Conservation (phyloP, 2,797 vertebrate species). For the Cyprinella venusta region DNA sequence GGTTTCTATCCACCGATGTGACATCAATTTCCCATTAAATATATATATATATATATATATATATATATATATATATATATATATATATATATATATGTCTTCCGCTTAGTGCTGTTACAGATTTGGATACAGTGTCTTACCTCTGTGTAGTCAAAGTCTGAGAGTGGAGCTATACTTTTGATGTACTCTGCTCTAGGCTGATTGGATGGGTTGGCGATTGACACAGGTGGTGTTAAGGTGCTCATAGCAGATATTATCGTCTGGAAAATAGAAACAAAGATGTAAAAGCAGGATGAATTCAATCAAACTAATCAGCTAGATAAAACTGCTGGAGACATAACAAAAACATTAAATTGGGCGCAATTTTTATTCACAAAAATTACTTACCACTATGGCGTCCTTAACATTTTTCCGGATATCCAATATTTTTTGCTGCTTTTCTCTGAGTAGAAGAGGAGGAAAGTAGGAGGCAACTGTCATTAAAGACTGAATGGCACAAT, state of each 20-base stretch:
- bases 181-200: constrained; percentile 95
- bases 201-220: constrained; percentile 90
- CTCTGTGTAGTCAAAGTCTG: constrained; percentile 97
- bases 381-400: constrained; percentile 96
- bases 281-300: constrained; percentile 65
- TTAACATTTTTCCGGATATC: constrained; percentile 99
- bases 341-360: constrained; percentile 12
- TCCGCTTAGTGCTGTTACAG: neutral
- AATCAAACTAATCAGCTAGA: constrained; percentile 68
- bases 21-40: neutral
- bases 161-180: constrained; percentile 93
- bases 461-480: constrained; percentile 10
- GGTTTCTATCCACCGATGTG: neutral
- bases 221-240: constrained; percentile 92
- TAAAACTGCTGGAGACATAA: constrained; percentile 59
- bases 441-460: constrained; percentile 80
- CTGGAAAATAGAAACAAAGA: constrained; percentile 74
- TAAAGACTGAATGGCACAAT: neutral
- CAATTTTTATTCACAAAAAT: constrained; percentile 3
- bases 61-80: too few species aligned
- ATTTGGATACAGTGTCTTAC: constrained; percentile 73
- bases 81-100: neutral
- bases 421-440: constrained; percentile 95
- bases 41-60: too few species aligned
- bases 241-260: constrained; percentile 95